Evolutionary conservation across 2,888 invertebrate species (phyloP).

Genomic region (Scaptomyza tumidula): DNA sequence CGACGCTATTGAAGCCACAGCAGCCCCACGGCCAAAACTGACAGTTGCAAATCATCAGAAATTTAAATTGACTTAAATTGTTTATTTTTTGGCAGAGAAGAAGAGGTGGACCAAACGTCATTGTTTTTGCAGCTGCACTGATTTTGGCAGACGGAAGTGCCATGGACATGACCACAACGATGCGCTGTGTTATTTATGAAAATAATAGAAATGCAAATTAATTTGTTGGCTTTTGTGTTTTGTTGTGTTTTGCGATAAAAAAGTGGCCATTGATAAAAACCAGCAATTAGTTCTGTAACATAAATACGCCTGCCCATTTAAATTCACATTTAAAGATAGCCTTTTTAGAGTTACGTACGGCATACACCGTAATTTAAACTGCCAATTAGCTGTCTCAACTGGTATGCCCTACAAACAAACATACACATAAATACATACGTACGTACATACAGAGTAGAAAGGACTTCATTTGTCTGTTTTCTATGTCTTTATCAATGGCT

Average conservation of each 20-base stretch:
- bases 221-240: constrained; percentile 57
- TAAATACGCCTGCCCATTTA: constrained; percentile 13
- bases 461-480: constrained; percentile 63
- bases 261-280: constrained; percentile 67
- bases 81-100: constrained; percentile 57
- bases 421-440: not conserved
- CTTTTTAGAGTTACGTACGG: constrained; percentile 7
- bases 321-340: constrained; percentile 44
- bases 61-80: constrained; percentile 79
- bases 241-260: constrained; percentile 34
- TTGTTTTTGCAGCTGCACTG: constrained; percentile 59
- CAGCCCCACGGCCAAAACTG: constrained; percentile 53
- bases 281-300: constrained; percentile 61
- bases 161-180: constrained; percentile 38
- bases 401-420: constrained; percentile 30
- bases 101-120: constrained; percentile 36
- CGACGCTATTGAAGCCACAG: not conserved
- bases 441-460: constrained; percentile 22
- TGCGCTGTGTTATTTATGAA: constrained; percentile 71
- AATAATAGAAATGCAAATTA: constrained; percentile 79
- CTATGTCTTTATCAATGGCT: constrained; percentile 58
- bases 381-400: constrained; percentile 68
- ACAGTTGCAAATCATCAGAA: constrained; percentile 80
- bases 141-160: constrained; percentile 57
- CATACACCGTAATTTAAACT: constrained; percentile 60